Base-by-base conservation (phyloP, 1,140 invertebrate species). In the Calephelis nemesis region DNA sequence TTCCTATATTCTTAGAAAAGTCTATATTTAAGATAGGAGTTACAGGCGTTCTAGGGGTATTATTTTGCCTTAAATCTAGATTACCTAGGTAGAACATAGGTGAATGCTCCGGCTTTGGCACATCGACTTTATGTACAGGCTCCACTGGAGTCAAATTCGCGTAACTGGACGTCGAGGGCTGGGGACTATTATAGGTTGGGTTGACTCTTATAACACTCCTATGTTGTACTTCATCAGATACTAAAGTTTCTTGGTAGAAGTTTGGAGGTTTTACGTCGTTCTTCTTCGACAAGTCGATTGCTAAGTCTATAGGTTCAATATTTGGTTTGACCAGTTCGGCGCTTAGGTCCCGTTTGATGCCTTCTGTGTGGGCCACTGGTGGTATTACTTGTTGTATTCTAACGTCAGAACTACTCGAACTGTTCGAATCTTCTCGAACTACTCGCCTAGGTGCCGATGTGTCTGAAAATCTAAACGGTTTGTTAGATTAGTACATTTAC, bases 1-100 rank as follows among this genome's bases (percentile, higher is more conserved):
- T 85, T 0, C 70, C 65, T 49, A 89, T 39, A 62, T 81, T 85
- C 69, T 88, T 88, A 0, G 87, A 69, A 68, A 91, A 91, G 67
- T 91, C 88, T 80, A 91, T 90, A 63, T 91, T 91, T n/a, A 91
- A 15, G 8, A 91, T 79, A 1, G 88, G 88, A 0, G 83, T 84
- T 2, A 86, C 62, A 0, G 81, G 78, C 1, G 83, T 84, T 4
- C 84, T 63, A 0, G 82, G 78, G 1, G 74, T 76, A 45, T 60
- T 65, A 58, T 69, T 71, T 65, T 74, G 70, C 67, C 74, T 74
- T 71, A 76, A 68, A 64, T 78, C 75, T 75, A 45, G 42, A 7
- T 45, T 45, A 6, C 42, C 42, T 45, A 74, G 45, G 45, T 73
- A 77, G 64, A 76, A 73, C 63, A 68, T 67, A 6, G 71, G 47